A percentile compares a stretch with the other conserved stretches of the same genome.
Evolutionary conservation across 2,113 vertebrate genomes (phyloP).

Genomic region (Mus pahari): DNA sequence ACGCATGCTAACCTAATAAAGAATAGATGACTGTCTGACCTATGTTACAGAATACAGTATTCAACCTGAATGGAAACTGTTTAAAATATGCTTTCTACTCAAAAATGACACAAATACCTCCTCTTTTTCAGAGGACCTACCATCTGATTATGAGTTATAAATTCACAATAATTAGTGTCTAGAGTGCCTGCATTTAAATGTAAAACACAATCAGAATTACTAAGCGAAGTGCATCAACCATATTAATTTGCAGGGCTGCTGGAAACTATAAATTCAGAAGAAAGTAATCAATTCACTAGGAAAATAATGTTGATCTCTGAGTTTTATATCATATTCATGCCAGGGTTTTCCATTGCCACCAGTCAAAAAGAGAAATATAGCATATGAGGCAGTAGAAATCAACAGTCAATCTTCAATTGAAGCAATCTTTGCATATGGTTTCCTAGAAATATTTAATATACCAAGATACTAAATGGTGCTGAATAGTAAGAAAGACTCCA

Average conservation of each 20-base stretch:
- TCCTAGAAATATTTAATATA: slow-evolving; percentile 57
- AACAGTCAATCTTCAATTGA: slow-evolving; percentile 61
- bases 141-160: slow-evolving; percentile 64
- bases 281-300: slow-evolving; percentile 71
- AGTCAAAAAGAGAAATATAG: slow-evolving; percentile 68
- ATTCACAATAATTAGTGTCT: slow-evolving; percentile 39
- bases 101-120: not conserved
- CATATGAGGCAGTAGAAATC: slow-evolving; percentile 43
- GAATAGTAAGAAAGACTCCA: slow-evolving; percentile 36
- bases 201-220: slow-evolving; percentile 67
- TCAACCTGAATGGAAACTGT: not conserved
- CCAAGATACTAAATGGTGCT: not conserved
- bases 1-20: not conserved
- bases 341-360: slow-evolving; percentile 56
- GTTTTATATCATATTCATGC: slow-evolving; percentile 64
- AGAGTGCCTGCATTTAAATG: slow-evolving; percentile 36
- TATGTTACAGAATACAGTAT: not conserved
- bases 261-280: slow-evolving; percentile 68
- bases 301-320: slow-evolving; percentile 71
- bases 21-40: not conserved
- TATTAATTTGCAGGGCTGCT: slow-evolving; percentile 54
- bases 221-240: not conserved
- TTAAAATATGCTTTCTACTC: slow-evolving; percentile 59
- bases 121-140: slow-evolving; percentile 18
- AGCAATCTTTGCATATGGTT: slow-evolving; percentile 57